Conservation (phyloP, 1,140 invertebrate genomes). For the Bombyx mandarina region DNA sequence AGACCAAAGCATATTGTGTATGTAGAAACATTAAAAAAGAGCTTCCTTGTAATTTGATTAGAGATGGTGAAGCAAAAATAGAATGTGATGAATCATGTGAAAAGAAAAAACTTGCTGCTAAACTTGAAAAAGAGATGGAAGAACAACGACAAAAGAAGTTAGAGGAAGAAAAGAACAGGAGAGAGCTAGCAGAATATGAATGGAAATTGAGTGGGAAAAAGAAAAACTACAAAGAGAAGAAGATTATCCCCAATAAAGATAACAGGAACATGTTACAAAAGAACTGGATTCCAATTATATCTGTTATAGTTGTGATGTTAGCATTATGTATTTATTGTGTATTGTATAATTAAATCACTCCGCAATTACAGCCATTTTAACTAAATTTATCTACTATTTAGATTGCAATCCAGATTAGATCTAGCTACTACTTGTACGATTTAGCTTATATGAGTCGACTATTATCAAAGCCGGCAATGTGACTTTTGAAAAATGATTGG, state of each 20-base stretch:
- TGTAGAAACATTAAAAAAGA: slow-evolving; percentile 87
- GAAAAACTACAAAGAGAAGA: slow-evolving; percentile 62
- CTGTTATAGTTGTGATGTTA: slow-evolving; percentile 28
- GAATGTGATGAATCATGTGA: slow-evolving; percentile 77
- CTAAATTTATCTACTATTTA: too few species aligned
- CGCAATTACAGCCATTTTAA: neutral
- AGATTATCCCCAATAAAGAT: slow-evolving; percentile 40
- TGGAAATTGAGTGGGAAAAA: slow-evolving; percentile 77
- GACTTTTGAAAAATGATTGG: too few species aligned
- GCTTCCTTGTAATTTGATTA: slow-evolving; percentile 77
- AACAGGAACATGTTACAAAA: slow-evolving; percentile 47
- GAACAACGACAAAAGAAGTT: slow-evolving; percentile 70
- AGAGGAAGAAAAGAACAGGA: slow-evolving; percentile 77
- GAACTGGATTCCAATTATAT: slow-evolving; percentile 56
- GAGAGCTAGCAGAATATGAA: slow-evolving; percentile 80
- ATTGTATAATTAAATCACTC: neutral
- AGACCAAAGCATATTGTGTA: slow-evolving; percentile 82
- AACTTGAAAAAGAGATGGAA: slow-evolving; percentile 66
- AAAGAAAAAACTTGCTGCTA: slow-evolving; percentile 70
- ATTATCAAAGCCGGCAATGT: too few species aligned
- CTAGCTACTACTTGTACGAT: too few species aligned
- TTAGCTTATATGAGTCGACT: too few species aligned
- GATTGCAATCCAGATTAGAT: too few species aligned
- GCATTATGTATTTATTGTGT: slow-evolving; percentile 33
- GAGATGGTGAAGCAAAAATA: slow-evolving; percentile 66